phyloP scores from a whole-genome alignment of 1,140 invertebrate genomes.

The Wiebesia pumilae region DNA sequence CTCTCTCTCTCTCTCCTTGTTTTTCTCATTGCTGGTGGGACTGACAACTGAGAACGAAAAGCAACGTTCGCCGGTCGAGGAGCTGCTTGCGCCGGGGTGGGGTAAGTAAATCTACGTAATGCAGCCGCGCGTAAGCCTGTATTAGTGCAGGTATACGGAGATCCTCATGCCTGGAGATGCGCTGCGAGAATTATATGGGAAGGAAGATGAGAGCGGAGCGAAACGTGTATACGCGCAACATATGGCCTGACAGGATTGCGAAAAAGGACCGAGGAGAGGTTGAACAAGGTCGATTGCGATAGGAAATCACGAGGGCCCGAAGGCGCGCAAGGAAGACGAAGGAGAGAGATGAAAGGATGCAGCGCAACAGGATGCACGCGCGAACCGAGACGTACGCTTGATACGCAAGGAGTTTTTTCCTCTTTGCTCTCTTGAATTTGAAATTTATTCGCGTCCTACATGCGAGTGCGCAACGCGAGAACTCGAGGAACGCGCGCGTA shows the following conservation, averaged over 20 bases:
- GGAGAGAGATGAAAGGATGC: constrained; percentile 29
- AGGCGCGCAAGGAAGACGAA: no score
- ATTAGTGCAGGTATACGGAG: not conserved
- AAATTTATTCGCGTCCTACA: constrained; percentile 43
- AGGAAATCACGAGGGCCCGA: not conserved
- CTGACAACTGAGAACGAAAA: not conserved
- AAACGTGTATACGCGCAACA: no score
- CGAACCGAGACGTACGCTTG: constrained; percentile 1
- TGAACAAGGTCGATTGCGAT: constrained; percentile 38
- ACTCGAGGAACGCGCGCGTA: no score
- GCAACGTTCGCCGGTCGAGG: not conserved
- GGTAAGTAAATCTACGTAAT: no score
- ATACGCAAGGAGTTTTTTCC: not conserved
- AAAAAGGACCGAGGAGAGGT: not conserved
- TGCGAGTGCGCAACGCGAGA: not conserved
- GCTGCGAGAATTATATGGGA: not conserved
- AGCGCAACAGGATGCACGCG: not conserved
- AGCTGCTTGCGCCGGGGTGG: not conserved
- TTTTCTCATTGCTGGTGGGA: no score
- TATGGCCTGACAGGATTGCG: constrained; percentile 13
- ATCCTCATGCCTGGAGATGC: not conserved
- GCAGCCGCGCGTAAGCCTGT: not conserved
- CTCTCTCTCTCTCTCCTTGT: not conserved
- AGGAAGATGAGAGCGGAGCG: not conserved
- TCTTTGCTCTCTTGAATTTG: not conserved